Evolutionary conservation across 2,888 invertebrate species (phyloP), one percentile per base, ranked within the genome.

Genomic region (Stenichneumon culpator): DNA sequence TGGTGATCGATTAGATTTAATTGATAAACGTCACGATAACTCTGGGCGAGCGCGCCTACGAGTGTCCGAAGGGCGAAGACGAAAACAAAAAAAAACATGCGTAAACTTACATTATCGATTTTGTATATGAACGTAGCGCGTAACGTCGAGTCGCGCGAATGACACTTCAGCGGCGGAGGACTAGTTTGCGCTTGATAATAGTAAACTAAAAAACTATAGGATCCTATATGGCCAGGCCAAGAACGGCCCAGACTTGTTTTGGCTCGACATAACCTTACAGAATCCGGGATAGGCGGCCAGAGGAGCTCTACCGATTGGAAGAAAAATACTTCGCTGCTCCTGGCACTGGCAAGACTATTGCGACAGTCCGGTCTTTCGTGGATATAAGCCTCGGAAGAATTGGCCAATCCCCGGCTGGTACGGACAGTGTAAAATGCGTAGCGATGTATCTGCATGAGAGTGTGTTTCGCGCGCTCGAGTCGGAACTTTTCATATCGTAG

Each of bases 191-290:
- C 6, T 50, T 75, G n/a, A 16, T 16, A 47, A 16, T 25, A 54
- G 44, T 3, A 22, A 50, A 36, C 39, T 36, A 67, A 75, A 79
- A 75, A 79, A 77, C 81, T 75, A 81, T 83, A 67, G 74, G 47
- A 80, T 87, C 84, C 79, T 86, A 83, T 86, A 86, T 86, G 86
- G 84, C 79, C 50, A 80, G 80, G 78, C 82, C 80, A 81, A 73
- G 80, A 81, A 79, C 74, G 86, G 74, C 84, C 80, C 32, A 52
- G 79, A 83, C 68, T 86, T 86, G 86, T 87, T 87, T 87, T 87
- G 86, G 79, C 75, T 65, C 87, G 84, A 86, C 87, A 87, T 87
- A 87, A 87, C 87, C 87, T 84, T 83, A 86, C 77, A 74, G 69
- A 77, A 86, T 81, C 68, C 74, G 74, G 79, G 78, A 83, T 70